A percentile compares a stretch with the other conserved stretches of the same genome.
These are phyloP conservation scores for Nyctibius bracteatus DNA, from an alignment of 2,113 vertebrate genomes.

Conservation along the genomic window DNA sequence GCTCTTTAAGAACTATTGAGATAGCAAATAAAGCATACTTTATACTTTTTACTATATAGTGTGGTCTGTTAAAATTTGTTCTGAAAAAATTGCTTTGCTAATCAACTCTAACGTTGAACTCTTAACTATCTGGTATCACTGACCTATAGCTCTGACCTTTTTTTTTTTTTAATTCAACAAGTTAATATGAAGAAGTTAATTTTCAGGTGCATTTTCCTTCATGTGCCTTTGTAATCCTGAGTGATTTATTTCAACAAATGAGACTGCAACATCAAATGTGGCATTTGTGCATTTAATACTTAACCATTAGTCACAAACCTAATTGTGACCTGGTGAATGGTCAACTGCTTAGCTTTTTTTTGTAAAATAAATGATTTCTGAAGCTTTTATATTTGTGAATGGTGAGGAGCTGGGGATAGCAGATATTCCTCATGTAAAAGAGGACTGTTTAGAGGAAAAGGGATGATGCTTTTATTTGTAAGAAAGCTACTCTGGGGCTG, in stretches of 20 bases:
- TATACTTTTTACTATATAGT: neutral
- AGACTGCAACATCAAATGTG: neutral
- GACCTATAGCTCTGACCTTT: neutral
- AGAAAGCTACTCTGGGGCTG: neutral
- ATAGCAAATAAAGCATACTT: neutral
- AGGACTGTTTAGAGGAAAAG: neutral
- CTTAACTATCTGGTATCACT: neutral
- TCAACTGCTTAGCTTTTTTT: neutral
- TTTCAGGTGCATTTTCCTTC: neutral
- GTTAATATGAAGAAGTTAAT: neutral
- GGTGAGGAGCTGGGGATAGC: neutral
- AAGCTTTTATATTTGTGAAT: neutral
- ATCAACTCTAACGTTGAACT: neutral
- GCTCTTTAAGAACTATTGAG: neutral
- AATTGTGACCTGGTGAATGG: neutral
- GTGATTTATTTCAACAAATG: neutral
- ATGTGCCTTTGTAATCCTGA: neutral
- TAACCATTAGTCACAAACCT: neutral
- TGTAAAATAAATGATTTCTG: neutral
- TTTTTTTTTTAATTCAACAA: neutral
- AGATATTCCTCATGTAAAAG: neutral
- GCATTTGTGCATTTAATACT: neutral
- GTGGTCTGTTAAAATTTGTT: neutral
- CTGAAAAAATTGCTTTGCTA: neutral
- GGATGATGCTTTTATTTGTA: neutral